phyloP scores from a whole-genome alignment of 2,888 invertebrate genomes.

The Caenorhabditis becei region DNA sequence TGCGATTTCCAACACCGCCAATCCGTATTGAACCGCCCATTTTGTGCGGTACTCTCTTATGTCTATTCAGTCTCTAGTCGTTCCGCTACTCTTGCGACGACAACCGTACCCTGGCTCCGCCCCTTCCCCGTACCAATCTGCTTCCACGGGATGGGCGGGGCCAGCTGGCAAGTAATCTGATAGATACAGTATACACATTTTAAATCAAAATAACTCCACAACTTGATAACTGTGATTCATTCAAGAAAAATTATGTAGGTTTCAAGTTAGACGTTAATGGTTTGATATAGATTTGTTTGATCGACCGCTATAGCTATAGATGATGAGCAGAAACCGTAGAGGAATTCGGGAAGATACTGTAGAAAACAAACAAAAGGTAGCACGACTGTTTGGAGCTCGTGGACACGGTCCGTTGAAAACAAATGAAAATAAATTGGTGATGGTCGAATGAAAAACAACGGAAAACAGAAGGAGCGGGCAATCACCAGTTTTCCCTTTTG shows the following conservation, averaged over 20 bases:
- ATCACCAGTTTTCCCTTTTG: no score
- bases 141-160: neutral
- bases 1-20: conserved; percentile 59
- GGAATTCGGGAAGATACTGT: neutral
- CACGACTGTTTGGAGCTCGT: conserved; percentile 1
- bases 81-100: neutral
- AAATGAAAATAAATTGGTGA: conserved; percentile 14
- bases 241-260: no score
- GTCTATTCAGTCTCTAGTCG: conserved; percentile 19
- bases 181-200: no score
- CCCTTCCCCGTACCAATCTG: conserved; percentile 35
- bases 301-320: no score
- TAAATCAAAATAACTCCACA: no score
- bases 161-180: neutral
- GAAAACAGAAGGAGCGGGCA: no score
- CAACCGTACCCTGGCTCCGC: conserved; percentile 55
- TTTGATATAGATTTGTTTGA: no score
- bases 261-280: no score
- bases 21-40: conserved; percentile 51
- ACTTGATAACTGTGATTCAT: no score
- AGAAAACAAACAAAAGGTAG: conserved; percentile 2
- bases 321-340: no score
- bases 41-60: conserved; percentile 17
- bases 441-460: no score
- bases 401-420: conserved; percentile 37